Conservation (phyloP, 2,113 vertebrate genomes). For the Lota lota region DNA sequence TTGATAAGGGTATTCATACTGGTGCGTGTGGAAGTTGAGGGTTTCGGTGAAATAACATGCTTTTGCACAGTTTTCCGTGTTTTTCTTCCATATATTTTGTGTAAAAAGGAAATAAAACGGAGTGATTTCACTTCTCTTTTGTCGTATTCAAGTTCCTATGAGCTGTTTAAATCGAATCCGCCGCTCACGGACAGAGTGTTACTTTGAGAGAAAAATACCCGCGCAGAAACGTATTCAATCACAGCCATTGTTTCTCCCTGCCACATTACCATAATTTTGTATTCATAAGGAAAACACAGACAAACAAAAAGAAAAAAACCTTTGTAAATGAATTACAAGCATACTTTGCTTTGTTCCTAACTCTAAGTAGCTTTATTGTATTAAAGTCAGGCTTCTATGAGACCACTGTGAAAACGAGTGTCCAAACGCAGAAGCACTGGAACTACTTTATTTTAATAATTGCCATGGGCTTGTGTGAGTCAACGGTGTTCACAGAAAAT, state of each 20-base stretch:
- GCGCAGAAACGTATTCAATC: slow-evolving; percentile 25
- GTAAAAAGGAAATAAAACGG: not conserved
- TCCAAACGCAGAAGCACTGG: too few species aligned
- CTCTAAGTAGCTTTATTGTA: slow-evolving; percentile 24
- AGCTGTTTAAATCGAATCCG: slow-evolving; percentile 25
- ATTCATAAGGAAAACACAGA: slow-evolving; percentile 32
- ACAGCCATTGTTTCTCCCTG: slow-evolving; percentile 28
- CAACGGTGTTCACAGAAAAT: too few species aligned
- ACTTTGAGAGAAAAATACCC: slow-evolving; percentile 21
- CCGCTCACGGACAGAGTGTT: slow-evolving; percentile 22
- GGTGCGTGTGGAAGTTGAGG: too few species aligned
- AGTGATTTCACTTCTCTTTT: slow-evolving; percentile 13
- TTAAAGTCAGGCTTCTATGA: not conserved
- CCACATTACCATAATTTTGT: slow-evolving; percentile 30
- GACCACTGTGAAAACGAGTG: too few species aligned
- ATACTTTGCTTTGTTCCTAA: slow-evolving; percentile 4
- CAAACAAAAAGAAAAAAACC: slow-evolving; percentile 25
- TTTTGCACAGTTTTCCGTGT: too few species aligned
- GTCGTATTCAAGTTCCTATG: slow-evolving; percentile 26
- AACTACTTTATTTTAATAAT: too few species aligned
- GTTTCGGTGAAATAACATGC: too few species aligned
- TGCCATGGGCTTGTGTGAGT: too few species aligned
- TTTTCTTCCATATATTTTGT: not conserved
- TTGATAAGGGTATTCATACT: too few species aligned
- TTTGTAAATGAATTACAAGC: slow-evolving; percentile 17